Evolutionary conservation across 2,113 vertebrate species (phyloP).

Genomic region (Sturnira hondurensis): DNA sequence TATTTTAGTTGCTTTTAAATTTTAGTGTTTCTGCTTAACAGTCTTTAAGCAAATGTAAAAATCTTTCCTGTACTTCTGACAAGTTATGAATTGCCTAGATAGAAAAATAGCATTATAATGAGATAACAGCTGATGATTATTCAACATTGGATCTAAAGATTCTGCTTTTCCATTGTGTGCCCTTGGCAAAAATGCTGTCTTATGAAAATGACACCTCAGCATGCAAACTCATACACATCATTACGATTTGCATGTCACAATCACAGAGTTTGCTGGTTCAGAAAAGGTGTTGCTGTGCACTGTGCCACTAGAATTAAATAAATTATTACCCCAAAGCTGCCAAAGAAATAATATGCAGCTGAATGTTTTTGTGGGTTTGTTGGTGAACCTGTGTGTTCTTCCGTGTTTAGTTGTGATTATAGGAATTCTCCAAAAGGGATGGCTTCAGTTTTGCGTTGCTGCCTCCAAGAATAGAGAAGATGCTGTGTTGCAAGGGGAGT

Average conservation of each 20-base stretch:
- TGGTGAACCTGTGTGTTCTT: constrained; percentile 39
- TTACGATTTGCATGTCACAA: constrained; percentile 70
- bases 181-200: constrained; percentile 73
- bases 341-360: constrained; percentile 65
- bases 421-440: constrained; percentile 29
- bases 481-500: background rate
- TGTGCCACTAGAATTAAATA: constrained; percentile 75
- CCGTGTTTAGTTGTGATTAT: background rate
- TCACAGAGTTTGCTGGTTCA: constrained; percentile 73
- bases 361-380: constrained; percentile 53
- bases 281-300: constrained; percentile 68
- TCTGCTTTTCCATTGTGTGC: constrained; percentile 66
- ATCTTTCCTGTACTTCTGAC: constrained; percentile 62
- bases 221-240: constrained; percentile 74
- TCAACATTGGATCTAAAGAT: constrained; percentile 72
- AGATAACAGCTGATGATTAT: constrained; percentile 74
- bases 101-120: constrained; percentile 77
- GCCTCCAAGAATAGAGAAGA: constrained; percentile 23
- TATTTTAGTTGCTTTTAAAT: constrained; percentile 58
- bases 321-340: constrained; percentile 77
- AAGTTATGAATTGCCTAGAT: constrained; percentile 72
- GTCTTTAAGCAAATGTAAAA: constrained; percentile 70
- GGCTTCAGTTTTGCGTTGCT: background rate
- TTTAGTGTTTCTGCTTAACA: constrained; percentile 51
- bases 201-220: constrained; percentile 78